Evolutionary conservation across 2,888 invertebrate genomes (phyloP), one percentile per base, ranked within the genome.

Genomic region (Thera obeliscata): DNA sequence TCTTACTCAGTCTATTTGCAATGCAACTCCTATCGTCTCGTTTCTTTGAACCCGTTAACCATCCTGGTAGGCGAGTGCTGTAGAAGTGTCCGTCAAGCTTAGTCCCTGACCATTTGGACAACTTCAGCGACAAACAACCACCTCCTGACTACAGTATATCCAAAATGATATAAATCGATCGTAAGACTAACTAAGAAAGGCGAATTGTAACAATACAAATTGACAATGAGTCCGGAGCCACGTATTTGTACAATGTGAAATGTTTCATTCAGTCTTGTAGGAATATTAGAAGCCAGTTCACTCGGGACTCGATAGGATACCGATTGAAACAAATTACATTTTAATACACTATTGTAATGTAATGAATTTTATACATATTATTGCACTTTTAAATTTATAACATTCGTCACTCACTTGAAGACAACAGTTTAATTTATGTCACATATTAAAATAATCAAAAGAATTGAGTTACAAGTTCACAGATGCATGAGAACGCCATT

Each of bases 261-360:
- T 87, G 88, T 90, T 84, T 81, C 88, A 82, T 85, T 92, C 93
- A 93, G 93, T 93, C 92, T 91, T 91, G 89, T 87, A 85, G 82
- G 81, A 84, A 82, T 86, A 57, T 78, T 79, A 81, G 78, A 82
- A 86, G 85, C 83, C 85, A 81, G 82, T 82, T 82, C 82, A 76
- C 79, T 84, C 85, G 85, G 88, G 87, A 85, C 88, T 86, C 84
- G 80, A 77, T 78, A 81, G 85, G 80, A 78, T 79, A 86, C 81
- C 86, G 84, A 87, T 86, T 86, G 85, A 86, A 88, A 89, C 86
- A 83, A 87, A 84, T 79, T 79, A 84, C 81, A 78, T 79, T 85
- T 86, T 84, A 64, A 68, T 81, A 86, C 84, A 87, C 81, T 83
- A 87, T 84, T 86, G 82, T 86, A 86, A 84, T 86, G 86, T 67